phyloP scores from a whole-genome alignment of 2,113 vertebrate species.

The Plecturocebus donacophilus region DNA sequence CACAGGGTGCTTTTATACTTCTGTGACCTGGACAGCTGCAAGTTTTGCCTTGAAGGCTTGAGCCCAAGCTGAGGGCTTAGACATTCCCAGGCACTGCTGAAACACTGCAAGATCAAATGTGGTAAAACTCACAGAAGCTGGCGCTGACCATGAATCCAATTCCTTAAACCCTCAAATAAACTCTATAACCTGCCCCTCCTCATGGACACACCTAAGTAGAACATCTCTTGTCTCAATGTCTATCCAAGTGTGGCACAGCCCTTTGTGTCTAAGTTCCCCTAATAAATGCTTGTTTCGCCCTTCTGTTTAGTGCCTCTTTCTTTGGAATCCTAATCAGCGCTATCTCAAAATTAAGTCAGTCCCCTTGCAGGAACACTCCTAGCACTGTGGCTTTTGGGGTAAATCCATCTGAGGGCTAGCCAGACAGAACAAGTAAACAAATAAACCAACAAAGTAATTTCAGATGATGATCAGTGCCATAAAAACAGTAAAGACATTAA shows the following conservation, averaged over 20 bases:
- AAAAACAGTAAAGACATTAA: neutral
- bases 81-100: neutral
- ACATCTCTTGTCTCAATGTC: neutral
- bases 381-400: neutral
- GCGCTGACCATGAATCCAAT: neutral
- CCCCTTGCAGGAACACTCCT: neutral
- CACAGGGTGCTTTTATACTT: neutral
- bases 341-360: neutral
- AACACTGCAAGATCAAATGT: neutral
- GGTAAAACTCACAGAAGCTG: neutral
- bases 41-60: neutral
- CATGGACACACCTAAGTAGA: neutral
- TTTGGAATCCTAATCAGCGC: neutral
- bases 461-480: neutral
- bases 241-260: neutral
- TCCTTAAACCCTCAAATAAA: neutral
- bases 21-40: neutral
- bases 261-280: no score
- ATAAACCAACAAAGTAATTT: neutral
- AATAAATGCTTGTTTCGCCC: neutral
- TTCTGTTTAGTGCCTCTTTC: neutral
- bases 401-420: neutral
- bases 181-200: neutral
- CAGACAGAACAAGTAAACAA: neutral
- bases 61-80: neutral